Conservation (phyloP, 2,797 vertebrate species). For the Aplochiton taeniatus region DNA sequence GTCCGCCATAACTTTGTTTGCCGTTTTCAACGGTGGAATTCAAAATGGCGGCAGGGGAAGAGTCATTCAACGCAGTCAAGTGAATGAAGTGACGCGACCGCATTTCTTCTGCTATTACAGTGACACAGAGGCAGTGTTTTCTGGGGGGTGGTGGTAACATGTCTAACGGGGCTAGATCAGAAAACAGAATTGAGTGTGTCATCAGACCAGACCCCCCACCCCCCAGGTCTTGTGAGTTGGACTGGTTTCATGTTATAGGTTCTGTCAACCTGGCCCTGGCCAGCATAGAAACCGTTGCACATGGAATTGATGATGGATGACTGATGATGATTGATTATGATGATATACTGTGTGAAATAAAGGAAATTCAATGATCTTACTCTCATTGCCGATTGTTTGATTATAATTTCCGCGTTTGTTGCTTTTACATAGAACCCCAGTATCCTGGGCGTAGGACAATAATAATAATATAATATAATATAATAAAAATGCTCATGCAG, state of each 20-base stretch:
- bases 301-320: slow-evolving; percentile 62
- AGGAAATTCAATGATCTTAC: slow-evolving; percentile 23
- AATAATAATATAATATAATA: too few species aligned
- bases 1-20: slow-evolving; percentile 40
- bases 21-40: slow-evolving; percentile 29
- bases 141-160: slow-evolving; percentile 17
- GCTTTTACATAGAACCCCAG: too few species aligned
- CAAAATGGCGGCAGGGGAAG: slow-evolving; percentile 26
- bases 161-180: slow-evolving; percentile 38
- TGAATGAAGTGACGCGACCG: slow-evolving; percentile 42
- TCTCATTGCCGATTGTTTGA: too few species aligned
- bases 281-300: slow-evolving; percentile 61
- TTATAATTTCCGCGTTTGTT: too few species aligned
- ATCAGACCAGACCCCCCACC: not conserved
- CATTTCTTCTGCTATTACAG: slow-evolving; percentile 27
- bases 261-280: slow-evolving; percentile 44
- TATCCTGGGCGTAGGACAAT: too few species aligned
- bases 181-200: slow-evolving; percentile 10
- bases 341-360: slow-evolving; percentile 67
- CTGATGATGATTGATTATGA: slow-evolving; percentile 59
- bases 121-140: slow-evolving; percentile 20
- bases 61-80: slow-evolving; percentile 35
- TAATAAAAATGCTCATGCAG: not conserved
- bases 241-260: slow-evolving; percentile 31
- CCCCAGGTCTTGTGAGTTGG: too few species aligned